phyloP scores from a whole-genome alignment of 2,113 vertebrate species.

The Ptilorrhoa leucosticta region DNA sequence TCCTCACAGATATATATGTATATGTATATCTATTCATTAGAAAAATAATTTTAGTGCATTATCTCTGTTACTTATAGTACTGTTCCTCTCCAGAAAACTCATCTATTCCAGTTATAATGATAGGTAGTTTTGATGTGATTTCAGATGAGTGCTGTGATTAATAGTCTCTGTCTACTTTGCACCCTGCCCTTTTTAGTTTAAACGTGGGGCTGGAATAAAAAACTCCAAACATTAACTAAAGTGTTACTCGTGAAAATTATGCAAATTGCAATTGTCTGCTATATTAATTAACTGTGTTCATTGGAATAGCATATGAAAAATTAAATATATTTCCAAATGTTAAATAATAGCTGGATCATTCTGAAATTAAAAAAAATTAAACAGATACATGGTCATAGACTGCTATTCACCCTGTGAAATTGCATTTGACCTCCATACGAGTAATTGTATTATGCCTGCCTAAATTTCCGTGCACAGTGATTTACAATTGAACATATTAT shows the following conservation, averaged over 20 bases:
- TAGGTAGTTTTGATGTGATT: not conserved
- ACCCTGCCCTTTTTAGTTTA: not conserved
- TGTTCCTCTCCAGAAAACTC: not conserved
- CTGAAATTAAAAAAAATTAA: slow-evolving; percentile 45
- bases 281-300: slow-evolving; percentile 33
- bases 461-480: slow-evolving; percentile 31
- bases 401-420: slow-evolving; percentile 63
- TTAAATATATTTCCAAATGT: slow-evolving; percentile 23
- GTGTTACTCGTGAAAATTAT: slow-evolving; percentile 9
- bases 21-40: not conserved
- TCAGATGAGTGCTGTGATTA: not conserved
- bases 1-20: not conserved
- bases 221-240: not conserved
- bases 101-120: not conserved
- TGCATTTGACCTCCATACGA: slow-evolving; percentile 40
- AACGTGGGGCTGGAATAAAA: not conserved
- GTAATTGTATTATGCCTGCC: slow-evolving; percentile 48
- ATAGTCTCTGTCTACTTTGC: not conserved
- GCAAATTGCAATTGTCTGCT: slow-evolving; percentile 6
- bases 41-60: not conserved
- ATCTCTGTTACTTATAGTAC: not conserved
- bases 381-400: slow-evolving; percentile 19
- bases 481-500: slow-evolving; percentile 49
- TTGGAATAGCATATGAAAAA: slow-evolving; percentile 35
- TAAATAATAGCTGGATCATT: slow-evolving; percentile 21